These are phyloP conservation scores for Lepetodrilus schrolli DNA, from an alignment of 2,888 invertebrate species.

Conservation along the genomic window DNA sequence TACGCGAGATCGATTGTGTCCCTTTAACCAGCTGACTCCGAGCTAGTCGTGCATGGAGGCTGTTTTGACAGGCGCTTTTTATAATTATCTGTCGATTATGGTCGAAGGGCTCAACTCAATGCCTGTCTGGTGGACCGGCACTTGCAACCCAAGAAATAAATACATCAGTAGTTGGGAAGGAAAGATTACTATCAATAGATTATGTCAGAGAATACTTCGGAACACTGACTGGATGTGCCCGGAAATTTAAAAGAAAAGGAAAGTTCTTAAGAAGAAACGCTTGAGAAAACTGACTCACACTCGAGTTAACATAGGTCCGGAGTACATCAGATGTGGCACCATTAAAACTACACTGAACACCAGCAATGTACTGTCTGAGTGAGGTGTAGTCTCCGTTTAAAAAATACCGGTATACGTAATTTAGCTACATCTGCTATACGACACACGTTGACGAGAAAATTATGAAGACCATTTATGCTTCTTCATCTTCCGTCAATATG, in stretches of 20 bases:
- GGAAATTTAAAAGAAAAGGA: not conserved
- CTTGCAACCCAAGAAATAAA: conserved; percentile 19
- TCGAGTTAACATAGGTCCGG: not conserved
- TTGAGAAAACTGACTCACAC: not conserved
- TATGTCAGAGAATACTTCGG: conserved; percentile 19
- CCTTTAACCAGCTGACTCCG: not conserved
- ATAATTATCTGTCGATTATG: conserved; percentile 33
- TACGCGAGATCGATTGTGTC: conserved; percentile 20
- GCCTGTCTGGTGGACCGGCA: not conserved
- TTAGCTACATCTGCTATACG: too few species aligned
- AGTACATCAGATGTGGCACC: too few species aligned
- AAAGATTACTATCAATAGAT: conserved; percentile 17
- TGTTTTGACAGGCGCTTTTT: conserved; percentile 35
- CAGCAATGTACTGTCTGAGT: too few species aligned
- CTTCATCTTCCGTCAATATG: not conserved
- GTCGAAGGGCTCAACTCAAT: conserved; percentile 25
- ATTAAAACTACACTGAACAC: too few species aligned
- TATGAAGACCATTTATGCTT: too few species aligned
- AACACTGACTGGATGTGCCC: not conserved
- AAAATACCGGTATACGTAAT: too few species aligned
- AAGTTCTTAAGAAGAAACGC: not conserved
- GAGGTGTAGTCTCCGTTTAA: too few species aligned
- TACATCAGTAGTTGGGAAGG: conserved; percentile 1
- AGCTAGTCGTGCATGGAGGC: not conserved
- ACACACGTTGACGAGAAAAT: too few species aligned